phyloP scores from a whole-genome alignment of 2,888 invertebrate genomes.

The Caenorhabditis sp. region DNA sequence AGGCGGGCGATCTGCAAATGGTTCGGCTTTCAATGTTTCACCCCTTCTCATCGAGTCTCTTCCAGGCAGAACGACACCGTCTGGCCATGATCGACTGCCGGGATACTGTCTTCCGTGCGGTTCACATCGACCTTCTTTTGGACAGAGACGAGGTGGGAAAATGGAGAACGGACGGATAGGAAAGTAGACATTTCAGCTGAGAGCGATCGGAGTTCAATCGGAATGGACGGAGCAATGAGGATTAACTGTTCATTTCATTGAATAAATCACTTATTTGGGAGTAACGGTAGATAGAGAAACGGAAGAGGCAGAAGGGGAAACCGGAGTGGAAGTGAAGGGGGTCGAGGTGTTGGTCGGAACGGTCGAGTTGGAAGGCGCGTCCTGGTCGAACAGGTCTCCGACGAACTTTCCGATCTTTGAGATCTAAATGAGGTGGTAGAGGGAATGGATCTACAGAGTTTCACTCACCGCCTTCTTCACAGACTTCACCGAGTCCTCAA shows the following conservation, averaged over 20 bases:
- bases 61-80: constrained; percentile 68
- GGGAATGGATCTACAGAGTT: neutral
- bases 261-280: neutral
- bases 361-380: constrained; percentile 12
- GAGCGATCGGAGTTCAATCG: constrained; percentile 61
- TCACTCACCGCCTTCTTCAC: constrained; percentile 36
- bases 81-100: constrained; percentile 71
- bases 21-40: constrained; percentile 28
- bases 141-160: constrained; percentile 61
- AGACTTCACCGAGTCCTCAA: constrained; percentile 39
- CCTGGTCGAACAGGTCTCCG: constrained; percentile 30
- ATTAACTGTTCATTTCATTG: neutral
- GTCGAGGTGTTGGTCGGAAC: constrained; percentile 1
- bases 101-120: constrained; percentile 72
- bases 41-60: too few species aligned
- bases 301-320: neutral
- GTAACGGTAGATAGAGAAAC: neutral
- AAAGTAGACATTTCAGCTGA: constrained; percentile 37
- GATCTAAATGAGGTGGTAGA: constrained; percentile 36
- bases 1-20: constrained; percentile 52
- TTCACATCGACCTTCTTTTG: constrained; percentile 72
- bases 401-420: constrained; percentile 49
- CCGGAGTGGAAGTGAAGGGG: neutral
- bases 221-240: constrained; percentile 53
- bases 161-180: neutral